Evolutionary conservation across 2,797 vertebrate species (phyloP).

Genomic region (Muraenolepis orangiensis): DNA sequence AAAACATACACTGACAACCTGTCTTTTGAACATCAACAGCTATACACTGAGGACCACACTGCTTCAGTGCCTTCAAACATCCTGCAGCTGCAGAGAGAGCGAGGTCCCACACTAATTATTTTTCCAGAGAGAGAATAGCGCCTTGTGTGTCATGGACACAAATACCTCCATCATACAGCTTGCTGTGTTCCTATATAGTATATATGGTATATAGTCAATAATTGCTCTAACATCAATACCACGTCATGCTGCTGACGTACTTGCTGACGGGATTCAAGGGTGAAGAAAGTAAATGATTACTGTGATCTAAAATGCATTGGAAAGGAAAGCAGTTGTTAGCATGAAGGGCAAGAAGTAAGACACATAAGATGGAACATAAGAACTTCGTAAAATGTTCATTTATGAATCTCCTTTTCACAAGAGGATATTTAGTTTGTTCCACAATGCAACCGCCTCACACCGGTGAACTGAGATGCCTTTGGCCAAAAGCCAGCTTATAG

Average conservation of each 20-base stretch:
- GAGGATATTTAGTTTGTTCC: too few relatives aligned
- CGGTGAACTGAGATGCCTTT: too few relatives aligned
- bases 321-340: conserved; percentile 7
- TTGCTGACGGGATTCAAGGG: conserved; percentile 53
- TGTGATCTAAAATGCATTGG: conserved; percentile 1
- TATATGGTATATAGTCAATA: neutral
- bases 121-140: neutral
- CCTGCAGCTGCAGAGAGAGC: neutral
- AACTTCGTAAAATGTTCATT: neutral
- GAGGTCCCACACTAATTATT: neutral
- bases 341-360: conserved; percentile 6
- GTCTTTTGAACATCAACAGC: conserved; percentile 27
- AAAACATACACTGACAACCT: conserved; percentile 33
- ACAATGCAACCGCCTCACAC: too few relatives aligned
- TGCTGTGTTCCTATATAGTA: neutral
- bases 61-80: conserved; percentile 3
- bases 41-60: conserved; percentile 11
- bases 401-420: too few relatives aligned
- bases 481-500: too few relatives aligned
- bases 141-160: conserved; percentile 4
- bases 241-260: conserved; percentile 64
- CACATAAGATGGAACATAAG: too few relatives aligned
- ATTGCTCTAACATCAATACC: conserved; percentile 43
- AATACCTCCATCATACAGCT: neutral
- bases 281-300: conserved; percentile 19